Conservation (phyloP, 2,888 invertebrate species). For the Melitaea athalia region DNA sequence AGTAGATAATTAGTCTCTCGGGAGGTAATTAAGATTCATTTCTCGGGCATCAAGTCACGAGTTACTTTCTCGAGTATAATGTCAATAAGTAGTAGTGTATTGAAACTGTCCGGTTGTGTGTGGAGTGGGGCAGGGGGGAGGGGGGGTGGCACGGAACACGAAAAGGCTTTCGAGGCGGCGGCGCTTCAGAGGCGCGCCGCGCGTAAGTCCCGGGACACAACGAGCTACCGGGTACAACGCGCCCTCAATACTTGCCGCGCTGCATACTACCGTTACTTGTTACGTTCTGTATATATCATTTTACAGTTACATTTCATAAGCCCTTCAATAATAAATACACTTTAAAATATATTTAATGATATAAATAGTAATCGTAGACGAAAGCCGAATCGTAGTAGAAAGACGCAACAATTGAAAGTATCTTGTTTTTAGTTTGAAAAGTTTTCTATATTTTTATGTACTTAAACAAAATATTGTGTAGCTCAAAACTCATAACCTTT, state of each 20-base stretch:
- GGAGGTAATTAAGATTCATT: conserved; percentile 3
- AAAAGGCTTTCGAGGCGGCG: conserved; percentile 80
- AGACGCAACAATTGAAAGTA: too few species aligned
- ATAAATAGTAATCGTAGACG: too few species aligned
- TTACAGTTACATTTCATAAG: too few species aligned
- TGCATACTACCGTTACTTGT: background rate
- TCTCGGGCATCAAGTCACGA: conserved; percentile 15
- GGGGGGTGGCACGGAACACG: conserved; percentile 58
- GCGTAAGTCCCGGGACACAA: conserved; percentile 45
- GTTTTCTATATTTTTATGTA: too few species aligned
- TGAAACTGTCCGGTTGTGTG: conserved; percentile 43
- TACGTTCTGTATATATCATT: too few species aligned
- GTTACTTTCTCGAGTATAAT: conserved; percentile 32
- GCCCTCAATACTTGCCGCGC: background rate
- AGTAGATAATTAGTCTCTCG: background rate
- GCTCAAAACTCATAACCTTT: too few species aligned
- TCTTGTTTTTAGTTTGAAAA: too few species aligned
- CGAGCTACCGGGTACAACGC: conserved; percentile 19
- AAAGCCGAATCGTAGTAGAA: too few species aligned
- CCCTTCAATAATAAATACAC: too few species aligned
- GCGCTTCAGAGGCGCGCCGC: conserved; percentile 64
- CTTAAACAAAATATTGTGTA: too few species aligned
- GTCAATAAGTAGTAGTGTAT: conserved; percentile 36
- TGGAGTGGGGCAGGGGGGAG: conserved; percentile 33
- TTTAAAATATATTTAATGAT: too few species aligned